Base-by-base conservation (phyloP, 2,113 vertebrate genomes). In the Riparia riparia region DNA sequence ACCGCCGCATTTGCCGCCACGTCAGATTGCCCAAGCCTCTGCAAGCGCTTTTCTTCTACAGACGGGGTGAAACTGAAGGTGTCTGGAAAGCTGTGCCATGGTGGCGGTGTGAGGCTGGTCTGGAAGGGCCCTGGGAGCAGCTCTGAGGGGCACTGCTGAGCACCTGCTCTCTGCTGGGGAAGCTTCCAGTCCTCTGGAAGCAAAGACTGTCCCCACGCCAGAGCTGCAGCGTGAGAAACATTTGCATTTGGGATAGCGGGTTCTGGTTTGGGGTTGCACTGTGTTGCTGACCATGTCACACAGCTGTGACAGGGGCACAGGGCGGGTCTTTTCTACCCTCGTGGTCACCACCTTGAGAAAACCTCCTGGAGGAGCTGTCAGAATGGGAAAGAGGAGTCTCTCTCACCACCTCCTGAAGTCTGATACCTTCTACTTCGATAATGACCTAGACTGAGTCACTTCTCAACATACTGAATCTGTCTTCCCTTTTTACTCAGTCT, bases 121-220 rank as follows among this genome's bases (percentile, higher is more conserved):
- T 28, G 1, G 1, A 25, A 25, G 22, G 24, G 32, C 19, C 0
- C 2, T 19, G 28, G 44, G 26, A 25, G 8, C 49, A 60, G 44
- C 18, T 31, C 41, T 12, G 18, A 24, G 28, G 17, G 17, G 32
- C 45, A 51, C 4, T 3, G 1, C 32, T 5, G 4, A 6, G 17
- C 2, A 3, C 14, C 41, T 5, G 4, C 29, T 41, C 25, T 54
- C 37, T 0, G 1, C 57, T 51, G 28, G n/a, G 37, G 65, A 11
- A 54, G 24, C 17, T 34, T 28, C 37, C n/a, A 54, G 49, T 22
- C 29, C 39, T 9, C 24, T 56, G 74, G 20, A 32, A 72, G 39
- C 2, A 39, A 54, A 60, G 56, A 11, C 10, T 31, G 71, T 41
- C 39, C 24, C 31, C 5, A 1, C 42, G 58, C 25, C 56, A 73